Evolutionary conservation across 2,797 vertebrate genomes (phyloP).

Genomic region (Diglossa cyanea): DNA sequence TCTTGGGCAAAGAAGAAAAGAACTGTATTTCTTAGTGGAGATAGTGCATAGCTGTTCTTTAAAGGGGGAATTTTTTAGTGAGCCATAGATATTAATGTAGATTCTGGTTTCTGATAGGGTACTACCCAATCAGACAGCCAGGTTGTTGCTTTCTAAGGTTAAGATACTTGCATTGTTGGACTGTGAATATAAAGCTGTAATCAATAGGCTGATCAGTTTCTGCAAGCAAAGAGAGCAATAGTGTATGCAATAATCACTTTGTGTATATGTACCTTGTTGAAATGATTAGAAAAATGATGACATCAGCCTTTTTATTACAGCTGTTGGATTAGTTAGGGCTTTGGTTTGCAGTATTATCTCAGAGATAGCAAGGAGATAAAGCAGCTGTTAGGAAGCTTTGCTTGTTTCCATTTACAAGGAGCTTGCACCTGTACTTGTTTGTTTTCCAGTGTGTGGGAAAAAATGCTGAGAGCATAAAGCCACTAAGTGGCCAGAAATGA

Average conservation of each 20-base stretch:
- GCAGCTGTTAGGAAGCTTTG: slow-evolving; percentile 8
- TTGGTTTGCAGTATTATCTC: neutral
- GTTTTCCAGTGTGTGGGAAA: neutral
- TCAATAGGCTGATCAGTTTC: slow-evolving; percentile 6
- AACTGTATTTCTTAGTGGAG: neutral
- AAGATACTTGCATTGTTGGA: neutral
- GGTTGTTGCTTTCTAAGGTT: neutral
- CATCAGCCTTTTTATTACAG: slow-evolving; percentile 35
- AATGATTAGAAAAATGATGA: slow-evolving; percentile 22
- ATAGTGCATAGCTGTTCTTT: neutral
- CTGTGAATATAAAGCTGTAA: slow-evolving; percentile 3
- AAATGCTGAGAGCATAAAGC: neutral
- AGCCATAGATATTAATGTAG: neutral
- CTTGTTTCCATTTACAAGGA: neutral
- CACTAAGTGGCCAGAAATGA: neutral
- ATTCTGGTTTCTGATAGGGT: neutral
- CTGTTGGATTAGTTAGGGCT: slow-evolving; percentile 19
- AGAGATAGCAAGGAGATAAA: slow-evolving; percentile 4
- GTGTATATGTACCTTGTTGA: slow-evolving; percentile 22
- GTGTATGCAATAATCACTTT: slow-evolving; percentile 1
- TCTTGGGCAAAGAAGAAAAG: neutral
- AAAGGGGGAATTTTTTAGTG: neutral
- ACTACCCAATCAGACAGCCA: neutral
- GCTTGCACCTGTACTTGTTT: slow-evolving; percentile 1
- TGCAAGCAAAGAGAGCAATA: neutral